Conservation (phyloP, 2,888 invertebrate genomes). For the Drymonia ruficornis region DNA sequence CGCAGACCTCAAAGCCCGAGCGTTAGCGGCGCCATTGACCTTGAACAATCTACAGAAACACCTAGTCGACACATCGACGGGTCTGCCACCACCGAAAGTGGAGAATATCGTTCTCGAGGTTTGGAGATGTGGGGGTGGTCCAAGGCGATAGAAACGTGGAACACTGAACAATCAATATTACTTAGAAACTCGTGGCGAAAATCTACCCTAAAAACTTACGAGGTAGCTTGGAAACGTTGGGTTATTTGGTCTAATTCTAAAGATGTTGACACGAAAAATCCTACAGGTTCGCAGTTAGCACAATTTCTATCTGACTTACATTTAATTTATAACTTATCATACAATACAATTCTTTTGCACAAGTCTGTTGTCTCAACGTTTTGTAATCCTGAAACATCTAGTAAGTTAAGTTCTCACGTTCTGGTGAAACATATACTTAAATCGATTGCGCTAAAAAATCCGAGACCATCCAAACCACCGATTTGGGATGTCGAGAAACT, state of each 20-base stretch:
- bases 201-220: constrained; percentile 20
- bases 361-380: constrained; percentile 28
- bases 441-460: constrained; percentile 8
- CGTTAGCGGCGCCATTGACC: constrained; percentile 7
- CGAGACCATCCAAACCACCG: constrained; percentile 2
- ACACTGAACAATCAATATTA: constrained; percentile 4
- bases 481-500: constrained; percentile 10
- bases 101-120: constrained; percentile 12
- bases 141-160: constrained; percentile 11
- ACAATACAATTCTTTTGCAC: constrained; percentile 24
- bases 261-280: constrained; percentile 13
- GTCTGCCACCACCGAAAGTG: constrained; percentile 9
- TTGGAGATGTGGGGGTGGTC: constrained; percentile 34
- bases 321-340: constrained; percentile 15
- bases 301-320: constrained; percentile 19
- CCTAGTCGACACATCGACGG: constrained; percentile 8
- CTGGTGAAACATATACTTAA: constrained; percentile 11
- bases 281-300: constrained; percentile 17
- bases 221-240: constrained; percentile 33
- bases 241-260: constrained; percentile 18
- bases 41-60: constrained; percentile 3
- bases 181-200: constrained; percentile 11
- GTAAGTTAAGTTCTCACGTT: constrained; percentile 9
- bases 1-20: constrained; percentile 17
- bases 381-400: constrained; percentile 11